Evolutionary conservation across 23 tunicate genomes (phyloP).

Genomic region (Phallusia fumigata): DNA sequence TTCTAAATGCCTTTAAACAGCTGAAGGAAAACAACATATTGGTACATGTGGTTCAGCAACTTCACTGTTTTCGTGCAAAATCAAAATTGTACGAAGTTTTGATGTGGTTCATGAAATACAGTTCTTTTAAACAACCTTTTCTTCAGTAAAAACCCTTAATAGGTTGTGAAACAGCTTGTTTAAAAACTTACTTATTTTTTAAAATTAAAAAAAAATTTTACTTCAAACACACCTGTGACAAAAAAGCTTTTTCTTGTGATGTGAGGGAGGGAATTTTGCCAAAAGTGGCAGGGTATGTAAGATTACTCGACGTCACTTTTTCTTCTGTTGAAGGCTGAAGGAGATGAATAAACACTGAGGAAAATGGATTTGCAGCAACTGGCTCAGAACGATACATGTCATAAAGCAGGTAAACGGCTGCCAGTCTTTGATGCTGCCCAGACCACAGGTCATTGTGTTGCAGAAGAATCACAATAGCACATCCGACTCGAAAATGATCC

Average conservation of each 20-base stretch:
- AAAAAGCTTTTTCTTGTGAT: conserved; percentile 61
- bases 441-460: conserved; percentile 81
- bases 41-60: too few relatives aligned
- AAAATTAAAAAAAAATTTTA: too few relatives aligned
- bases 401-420: conserved; percentile 77
- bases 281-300: conserved; percentile 22
- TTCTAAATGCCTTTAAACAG: too few relatives aligned
- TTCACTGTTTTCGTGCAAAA: too few relatives aligned
- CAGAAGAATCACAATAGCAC: conserved; percentile 71
- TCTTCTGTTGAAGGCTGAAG: conserved; percentile 43
- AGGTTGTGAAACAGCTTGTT: too few relatives aligned
- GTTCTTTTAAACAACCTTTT: too few relatives aligned
- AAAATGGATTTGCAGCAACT: conserved; percentile 82
- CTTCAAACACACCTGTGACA: conserved; percentile 59
- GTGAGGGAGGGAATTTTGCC: conserved; percentile 68
- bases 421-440: conserved; percentile 82
- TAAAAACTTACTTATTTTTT: too few relatives aligned
- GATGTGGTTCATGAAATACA: too few relatives aligned
- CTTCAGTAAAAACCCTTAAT: too few relatives aligned
- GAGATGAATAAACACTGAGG: conserved; percentile 80
- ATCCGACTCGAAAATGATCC: conserved; percentile 87
- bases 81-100: too few relatives aligned
- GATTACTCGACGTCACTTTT: conserved; percentile 9
- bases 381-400: conserved; percentile 85
- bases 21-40: too few relatives aligned